Evolutionary conservation across 2,888 invertebrate genomes (phyloP), one percentile per base, ranked within the genome.

Genomic region (Noctua janthina): DNA sequence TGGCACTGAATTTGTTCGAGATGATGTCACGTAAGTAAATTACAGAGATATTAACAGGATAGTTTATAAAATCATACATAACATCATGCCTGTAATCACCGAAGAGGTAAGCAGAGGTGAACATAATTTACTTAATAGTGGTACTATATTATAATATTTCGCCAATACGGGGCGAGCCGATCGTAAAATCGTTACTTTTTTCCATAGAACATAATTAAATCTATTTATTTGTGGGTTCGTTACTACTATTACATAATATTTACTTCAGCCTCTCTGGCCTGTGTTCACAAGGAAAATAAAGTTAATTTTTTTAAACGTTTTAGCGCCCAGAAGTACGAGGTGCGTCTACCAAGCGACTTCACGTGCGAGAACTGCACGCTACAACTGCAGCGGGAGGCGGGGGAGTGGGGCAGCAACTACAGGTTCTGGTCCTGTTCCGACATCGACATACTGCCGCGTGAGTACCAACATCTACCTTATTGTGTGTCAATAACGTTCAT

Each of bases 391-490:
- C 97, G 99, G 0, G 99, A 99, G 95, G 99, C 99, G 0, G 97
- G 98, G 46, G 99, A 99, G 96, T 99, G 99, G 99, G 98, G 98
- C 0, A 96, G 97, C 78, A 97, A 97, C 90, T 99, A 99, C 95
- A 97, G 98, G 85, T 99, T 99, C 97, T 99, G 99, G 99, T 99
- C 99, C 0, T 99, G 99, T 93, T 98, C 99, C 5, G 99, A 99
- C 95, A 98, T 99, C 77, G 99, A 99, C 92, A 98, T 99, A 82
- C 96, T 97, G 85, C 94, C 95, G n/a, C 97, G 98, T 97, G 89
- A 96, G 84, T 85, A 62, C 23, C 66, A 43, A 20, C n/a, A 6
- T 39, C 10, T 0, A 35, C 66, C 46, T 49, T 74, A 35, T 23
- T 15, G 1, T 13, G 6, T 43, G 2, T 8, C 0, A n/a, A 67